A percentile compares a stretch with the other conserved stretches of the same genome.
These are phyloP conservation scores for Buathra laborator DNA, from an alignment of 2,888 invertebrate species.

Conservation along the genomic window DNA sequence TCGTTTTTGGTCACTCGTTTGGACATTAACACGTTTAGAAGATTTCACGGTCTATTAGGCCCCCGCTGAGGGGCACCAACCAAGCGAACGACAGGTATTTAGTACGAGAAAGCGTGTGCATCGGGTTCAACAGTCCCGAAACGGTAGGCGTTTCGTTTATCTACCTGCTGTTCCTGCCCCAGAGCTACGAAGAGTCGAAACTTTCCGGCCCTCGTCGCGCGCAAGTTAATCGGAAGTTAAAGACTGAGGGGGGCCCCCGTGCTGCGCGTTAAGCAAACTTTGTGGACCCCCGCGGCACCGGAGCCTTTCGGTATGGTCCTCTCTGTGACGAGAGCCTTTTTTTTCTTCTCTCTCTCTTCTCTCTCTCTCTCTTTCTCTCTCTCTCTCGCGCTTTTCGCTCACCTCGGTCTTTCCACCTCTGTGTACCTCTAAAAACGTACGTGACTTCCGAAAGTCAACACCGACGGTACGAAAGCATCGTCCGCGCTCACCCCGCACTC, in stretches of 20 bases:
- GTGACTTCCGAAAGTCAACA: slow-evolving; percentile 67
- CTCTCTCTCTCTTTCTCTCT: slow-evolving; percentile 59
- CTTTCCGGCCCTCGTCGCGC: slow-evolving; percentile 66
- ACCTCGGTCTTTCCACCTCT: slow-evolving; percentile 33
- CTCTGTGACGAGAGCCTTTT: slow-evolving; percentile 56
- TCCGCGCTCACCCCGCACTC: slow-evolving; percentile 60
- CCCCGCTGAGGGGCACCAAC: not conserved
- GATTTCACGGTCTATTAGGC: slow-evolving; percentile 72
- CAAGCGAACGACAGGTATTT: slow-evolving; percentile 50
- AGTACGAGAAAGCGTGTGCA: slow-evolving; percentile 58
- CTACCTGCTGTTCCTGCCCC: slow-evolving; percentile 71
- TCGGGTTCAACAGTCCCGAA: slow-evolving; percentile 58
- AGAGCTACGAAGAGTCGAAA: slow-evolving; percentile 61
- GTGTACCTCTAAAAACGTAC: slow-evolving; percentile 34
- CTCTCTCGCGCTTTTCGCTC: slow-evolving; percentile 26
- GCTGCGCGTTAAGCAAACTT: slow-evolving; percentile 61
- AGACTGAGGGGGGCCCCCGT: slow-evolving; percentile 72
- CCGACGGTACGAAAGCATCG: slow-evolving; percentile 57
- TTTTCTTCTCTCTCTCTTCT: slow-evolving; percentile 63
- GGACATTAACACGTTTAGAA: slow-evolving; percentile 61
- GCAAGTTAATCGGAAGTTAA: slow-evolving; percentile 81
- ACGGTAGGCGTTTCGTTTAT: slow-evolving; percentile 79
- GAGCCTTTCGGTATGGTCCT: slow-evolving; percentile 44
- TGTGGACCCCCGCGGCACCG: slow-evolving; percentile 50
- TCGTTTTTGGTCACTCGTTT: slow-evolving; percentile 1